Evolutionary conservation across 2,797 vertebrate genomes (phyloP), one percentile per base, ranked within the genome.

Genomic region (Anabacerthia variegaticeps): DNA sequence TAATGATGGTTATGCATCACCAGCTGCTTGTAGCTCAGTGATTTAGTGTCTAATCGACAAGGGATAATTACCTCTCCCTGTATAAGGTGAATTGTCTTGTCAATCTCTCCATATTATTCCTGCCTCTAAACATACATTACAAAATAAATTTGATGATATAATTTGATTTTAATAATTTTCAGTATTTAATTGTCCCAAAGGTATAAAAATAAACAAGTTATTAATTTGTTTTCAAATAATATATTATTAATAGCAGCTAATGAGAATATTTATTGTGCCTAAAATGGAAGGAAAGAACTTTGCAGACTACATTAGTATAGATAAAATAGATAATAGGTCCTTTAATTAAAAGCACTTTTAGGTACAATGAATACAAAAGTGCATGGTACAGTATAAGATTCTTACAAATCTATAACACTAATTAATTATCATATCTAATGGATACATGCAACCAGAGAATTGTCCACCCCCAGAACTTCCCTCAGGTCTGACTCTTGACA

Each of bases 41-140:
- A 89, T 95, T 94, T 94, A 94, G 32, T 69, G 15, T 78, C 52
- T 83, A 95, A 96, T 91, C 11, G 41, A 91, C 51, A 95, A 71
- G 72, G n/a, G 71, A 92, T 79, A 94, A 94, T 94, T 93, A 69
- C 36, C 46, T 95, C 67, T 91, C 44, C 28, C 39, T 34, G 12
- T n/a, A 58, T 71, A 87, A 89, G 58, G 51, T 66, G 59, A 87
- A 49, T 20, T 32, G 10, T 75, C 13, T 62, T 71, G 37, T 83
- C 74, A 85, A 22, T 67, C 30, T 93, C 18, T 54, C 41, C n/a
- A 58, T 21, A 43, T 3, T 56, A 21, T 3, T 39, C 34, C 43
- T 30, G 30, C 4, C 17, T 87, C 26, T 66, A 69, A 91, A 79
- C 48, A 68, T 3, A 44, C 7, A 34, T 68, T 72, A 16, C 2